Evolutionary conservation across 2,113 vertebrate genomes (phyloP), one percentile per base, ranked within the genome.

Genomic region (Pygoscelis adeliae): DNA sequence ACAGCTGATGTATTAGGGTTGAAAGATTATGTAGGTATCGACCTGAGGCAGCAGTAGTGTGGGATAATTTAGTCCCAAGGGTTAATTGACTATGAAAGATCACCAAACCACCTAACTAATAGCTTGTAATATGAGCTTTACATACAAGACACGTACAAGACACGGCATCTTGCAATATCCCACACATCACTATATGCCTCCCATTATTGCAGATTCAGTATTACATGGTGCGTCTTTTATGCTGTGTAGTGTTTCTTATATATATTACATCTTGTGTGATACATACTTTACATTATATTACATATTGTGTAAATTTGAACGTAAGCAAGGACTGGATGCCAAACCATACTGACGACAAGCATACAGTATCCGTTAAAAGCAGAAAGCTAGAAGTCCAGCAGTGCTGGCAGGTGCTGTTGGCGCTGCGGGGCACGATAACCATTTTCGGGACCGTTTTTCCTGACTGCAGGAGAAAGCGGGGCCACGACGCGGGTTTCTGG

Each of bases 21-120:
- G 81, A 82, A 94, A 91, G 91, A 91, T 93, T 85, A 87, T 61
- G 74, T 16, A 93, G 70, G 38, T 85, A 94, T 84, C 25, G 70
- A 96, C 87, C 87, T 50, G 58, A 86, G 53, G 70, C 70, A 90
- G 58, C 49, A 87, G 78, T 72, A 95, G 49, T 25, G 66, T 55
- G 71, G 11, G 71, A 94, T 96, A 90, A 97, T 97, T 94, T 93
- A 96, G 93, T 95, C 87, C 93, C 93, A 88, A 88, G 92, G 96
- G 97, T 94, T 96, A 95, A 97, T 94, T 93, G 95, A 95, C 87
- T 95, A 95, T 94, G 92, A 97, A 80, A 95, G 90, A 93, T 77
- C 78, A 70, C 93, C 66, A 80, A 90, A 90, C 73, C 69, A 69
- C 73, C 87, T 85, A 93, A 91, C 47, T 86, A 93, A 91, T 50